phyloP scores from a whole-genome alignment of 2,888 invertebrate species.

The Prosapia bicincta region DNA sequence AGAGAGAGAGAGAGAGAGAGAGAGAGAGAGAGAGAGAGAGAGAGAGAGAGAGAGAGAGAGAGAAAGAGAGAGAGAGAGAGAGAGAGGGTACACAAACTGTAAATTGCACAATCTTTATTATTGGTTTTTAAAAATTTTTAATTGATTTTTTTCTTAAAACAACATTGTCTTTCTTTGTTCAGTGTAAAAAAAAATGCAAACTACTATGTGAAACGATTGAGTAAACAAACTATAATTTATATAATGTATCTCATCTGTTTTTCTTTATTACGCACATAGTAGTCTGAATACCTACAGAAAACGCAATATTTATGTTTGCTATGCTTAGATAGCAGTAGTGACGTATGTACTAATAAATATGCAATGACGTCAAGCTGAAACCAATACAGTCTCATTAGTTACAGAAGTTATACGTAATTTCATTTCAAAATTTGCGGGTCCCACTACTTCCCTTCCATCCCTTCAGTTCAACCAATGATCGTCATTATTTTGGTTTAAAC shows the following conservation, averaged over 20 bases:
- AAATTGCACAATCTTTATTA: too few species aligned
- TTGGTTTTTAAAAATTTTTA: too few species aligned
- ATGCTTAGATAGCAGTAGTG: background rate
- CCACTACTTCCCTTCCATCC: background rate
- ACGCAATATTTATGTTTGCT: conserved; percentile 2
- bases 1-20: too few species aligned
- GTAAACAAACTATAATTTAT: background rate
- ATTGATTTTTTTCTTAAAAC: too few species aligned
- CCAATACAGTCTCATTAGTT: background rate
- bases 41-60: too few species aligned
- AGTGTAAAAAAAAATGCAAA: too few species aligned
- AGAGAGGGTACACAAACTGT: too few species aligned
- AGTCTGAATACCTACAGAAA: background rate
- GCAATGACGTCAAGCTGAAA: background rate
- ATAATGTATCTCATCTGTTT: background rate
- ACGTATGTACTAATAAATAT: conserved; percentile 2
- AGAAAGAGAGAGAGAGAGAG: too few species aligned
- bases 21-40: too few species aligned
- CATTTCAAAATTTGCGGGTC: background rate
- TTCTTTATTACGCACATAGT: background rate
- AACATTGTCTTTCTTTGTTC: too few species aligned
- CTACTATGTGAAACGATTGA: background rate
- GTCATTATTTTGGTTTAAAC: background rate
- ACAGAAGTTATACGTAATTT: background rate
- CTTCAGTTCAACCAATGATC: background rate